Conservation (phyloP, 92 coral and sea anemone species). For the Anthopleura xanthogrammica region DNA sequence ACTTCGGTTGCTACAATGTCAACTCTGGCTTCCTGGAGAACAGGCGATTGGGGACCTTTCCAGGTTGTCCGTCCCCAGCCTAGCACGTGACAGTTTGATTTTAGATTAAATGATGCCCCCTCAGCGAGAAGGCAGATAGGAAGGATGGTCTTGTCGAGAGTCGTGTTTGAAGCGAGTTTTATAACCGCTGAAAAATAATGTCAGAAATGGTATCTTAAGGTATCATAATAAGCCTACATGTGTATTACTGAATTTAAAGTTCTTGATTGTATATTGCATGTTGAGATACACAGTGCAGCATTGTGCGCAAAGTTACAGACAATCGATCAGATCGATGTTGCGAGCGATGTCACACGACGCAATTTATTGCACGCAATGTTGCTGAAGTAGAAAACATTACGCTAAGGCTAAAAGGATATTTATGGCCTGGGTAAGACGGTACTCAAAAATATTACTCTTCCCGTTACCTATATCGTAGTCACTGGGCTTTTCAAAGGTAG, state of each 20-base stretch:
- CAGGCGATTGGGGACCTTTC: conserved; percentile 55
- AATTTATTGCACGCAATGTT: too few relatives aligned
- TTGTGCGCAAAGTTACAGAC: too few relatives aligned
- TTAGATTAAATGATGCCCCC: conserved; percentile 46
- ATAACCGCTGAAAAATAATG: conserved; percentile 8
- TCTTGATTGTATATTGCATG: too few relatives aligned
- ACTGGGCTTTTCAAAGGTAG: conserved; percentile 49
- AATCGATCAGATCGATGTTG: too few relatives aligned
- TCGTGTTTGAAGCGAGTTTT: conserved; percentile 7
- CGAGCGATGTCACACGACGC: too few relatives aligned
- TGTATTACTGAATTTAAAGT: too few relatives aligned
- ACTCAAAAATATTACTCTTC: not conserved
- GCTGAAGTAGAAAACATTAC: too few relatives aligned
- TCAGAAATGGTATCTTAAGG: not conserved
- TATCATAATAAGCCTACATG: too few relatives aligned
- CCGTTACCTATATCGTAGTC: conserved; percentile 69
- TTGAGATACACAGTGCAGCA: too few relatives aligned
- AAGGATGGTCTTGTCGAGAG: conserved; percentile 17
- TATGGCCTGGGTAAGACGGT: not conserved
- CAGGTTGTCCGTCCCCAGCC: conserved; percentile 77
- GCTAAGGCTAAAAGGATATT: too few relatives aligned
- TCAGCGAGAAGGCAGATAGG: conserved; percentile 64
- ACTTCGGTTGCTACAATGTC: conserved; percentile 65
- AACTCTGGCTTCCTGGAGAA: conserved; percentile 66
- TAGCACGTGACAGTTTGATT: conserved; percentile 63